A percentile compares a stretch with the other conserved stretches of the same genome.
Conservation (phyloP, 2,113 vertebrate species). For the Cyanoderma ruficeps region DNA sequence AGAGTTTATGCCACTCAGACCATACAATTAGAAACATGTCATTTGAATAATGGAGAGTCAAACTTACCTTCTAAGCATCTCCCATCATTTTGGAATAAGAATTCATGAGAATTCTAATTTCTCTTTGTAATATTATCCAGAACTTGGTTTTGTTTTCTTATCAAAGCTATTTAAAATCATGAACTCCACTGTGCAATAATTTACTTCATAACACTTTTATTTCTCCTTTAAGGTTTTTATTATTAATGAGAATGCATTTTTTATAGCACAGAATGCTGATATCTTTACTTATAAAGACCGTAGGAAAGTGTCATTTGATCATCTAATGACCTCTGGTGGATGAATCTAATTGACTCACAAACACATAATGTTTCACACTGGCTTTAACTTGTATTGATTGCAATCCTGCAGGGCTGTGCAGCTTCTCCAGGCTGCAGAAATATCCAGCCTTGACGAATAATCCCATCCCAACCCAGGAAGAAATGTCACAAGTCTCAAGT, state of each 20-base stretch:
- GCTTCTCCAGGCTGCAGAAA: not conserved
- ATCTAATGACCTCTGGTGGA: constrained; percentile 75
- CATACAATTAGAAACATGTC: constrained; percentile 9
- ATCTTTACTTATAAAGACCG: constrained; percentile 59
- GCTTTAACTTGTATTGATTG: constrained; percentile 17
- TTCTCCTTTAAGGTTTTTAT: constrained; percentile 67
- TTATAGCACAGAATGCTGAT: constrained; percentile 48
- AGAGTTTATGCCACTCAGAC: not conserved
- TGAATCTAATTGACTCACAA: constrained; percentile 69
- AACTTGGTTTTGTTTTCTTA: constrained; percentile 49
- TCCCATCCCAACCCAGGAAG: not conserved
- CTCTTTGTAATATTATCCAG: constrained; percentile 5
- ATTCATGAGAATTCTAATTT: constrained; percentile 2
- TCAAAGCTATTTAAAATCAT: constrained; percentile 47
- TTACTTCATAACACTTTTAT: constrained; percentile 49
- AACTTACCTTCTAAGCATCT: not conserved
- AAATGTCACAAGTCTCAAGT: not conserved
- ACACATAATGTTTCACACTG: constrained; percentile 35
- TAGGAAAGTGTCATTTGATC: constrained; percentile 65
- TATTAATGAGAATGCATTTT: constrained; percentile 63
- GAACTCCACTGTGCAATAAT: constrained; percentile 18
- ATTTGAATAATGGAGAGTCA: constrained; percentile 10
- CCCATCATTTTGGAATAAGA: constrained; percentile 10
- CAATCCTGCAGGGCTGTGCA: not conserved
- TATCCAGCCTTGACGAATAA: not conserved